A percentile compares a stretch with the other conserved stretches of the same genome.
These are phyloP conservation scores for Echiichthys vipera DNA, from an alignment of 2,797 vertebrate genomes.

Conservation along the genomic window DNA sequence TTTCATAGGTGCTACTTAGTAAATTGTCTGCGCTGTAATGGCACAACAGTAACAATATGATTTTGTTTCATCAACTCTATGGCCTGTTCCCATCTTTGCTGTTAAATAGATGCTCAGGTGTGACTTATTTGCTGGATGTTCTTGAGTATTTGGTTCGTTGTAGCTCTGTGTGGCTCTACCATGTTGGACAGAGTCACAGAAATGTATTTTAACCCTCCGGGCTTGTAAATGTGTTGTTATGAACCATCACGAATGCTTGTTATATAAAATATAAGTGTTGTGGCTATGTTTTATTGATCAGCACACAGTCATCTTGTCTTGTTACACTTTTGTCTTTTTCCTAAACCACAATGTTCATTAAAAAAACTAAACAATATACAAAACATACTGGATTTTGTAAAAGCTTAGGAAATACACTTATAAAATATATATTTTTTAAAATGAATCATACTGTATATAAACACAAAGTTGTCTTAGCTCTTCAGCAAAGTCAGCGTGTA, in stretches of 20 bases:
- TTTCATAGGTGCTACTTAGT: slow-evolving; percentile 74
- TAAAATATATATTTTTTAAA: too few relatives aligned
- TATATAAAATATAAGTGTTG: too few relatives aligned
- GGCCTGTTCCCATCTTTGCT: slow-evolving; percentile 33
- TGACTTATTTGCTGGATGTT: slow-evolving; percentile 28
- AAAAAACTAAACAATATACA: neutral
- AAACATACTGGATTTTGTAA: neutral
- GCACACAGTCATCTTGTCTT: neutral
- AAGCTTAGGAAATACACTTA: too few relatives aligned
- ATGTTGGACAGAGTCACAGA: neutral
- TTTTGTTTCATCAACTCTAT: slow-evolving; percentile 58
- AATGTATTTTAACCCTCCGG: slow-evolving; percentile 9
- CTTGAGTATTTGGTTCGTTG: slow-evolving; percentile 10
- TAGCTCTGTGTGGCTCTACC: neutral
- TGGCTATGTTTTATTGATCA: slow-evolving; percentile 7
- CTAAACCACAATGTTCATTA: neutral
- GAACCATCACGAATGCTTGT: neutral
- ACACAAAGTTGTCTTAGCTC: neutral
- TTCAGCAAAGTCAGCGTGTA: neutral
- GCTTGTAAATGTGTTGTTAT: neutral
- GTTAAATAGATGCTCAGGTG: slow-evolving; percentile 29
- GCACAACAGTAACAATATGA: slow-evolving; percentile 63
- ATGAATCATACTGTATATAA: neutral
- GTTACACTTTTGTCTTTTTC: neutral
- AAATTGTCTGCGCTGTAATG: slow-evolving; percentile 65